These are phyloP conservation scores for Falco novaeseelandiae DNA, from an alignment of 2,797 vertebrate species.

Conservation along the genomic window DNA sequence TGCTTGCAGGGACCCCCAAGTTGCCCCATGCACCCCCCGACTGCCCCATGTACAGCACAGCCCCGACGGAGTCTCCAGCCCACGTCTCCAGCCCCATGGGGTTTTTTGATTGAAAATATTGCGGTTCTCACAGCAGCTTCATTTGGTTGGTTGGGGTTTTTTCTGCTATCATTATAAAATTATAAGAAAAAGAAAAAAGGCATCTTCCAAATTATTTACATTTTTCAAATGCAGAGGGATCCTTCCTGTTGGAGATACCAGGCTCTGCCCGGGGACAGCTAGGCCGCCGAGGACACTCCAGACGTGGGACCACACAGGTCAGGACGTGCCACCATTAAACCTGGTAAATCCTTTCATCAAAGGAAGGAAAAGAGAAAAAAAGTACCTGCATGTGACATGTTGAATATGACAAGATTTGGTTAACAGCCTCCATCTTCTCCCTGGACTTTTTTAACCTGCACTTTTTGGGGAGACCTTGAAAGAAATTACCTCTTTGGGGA, in stretches of 20 bases:
- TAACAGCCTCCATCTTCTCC: not conserved
- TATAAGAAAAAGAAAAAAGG: not conserved
- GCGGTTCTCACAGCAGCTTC: not conserved
- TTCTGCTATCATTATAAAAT: not conserved
- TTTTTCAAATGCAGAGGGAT: not conserved
- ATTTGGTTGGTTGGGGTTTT: too few species aligned
- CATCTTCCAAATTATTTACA: not conserved
- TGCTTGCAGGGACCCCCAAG: not conserved
- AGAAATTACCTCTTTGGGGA: not conserved
- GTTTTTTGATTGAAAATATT: not conserved
- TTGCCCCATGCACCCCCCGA: not conserved
- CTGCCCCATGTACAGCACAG: not conserved
- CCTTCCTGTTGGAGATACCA: not conserved
- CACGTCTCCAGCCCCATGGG: too few species aligned
- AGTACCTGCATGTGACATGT: not conserved
- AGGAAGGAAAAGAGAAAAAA: not conserved
- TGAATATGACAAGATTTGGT: not conserved
- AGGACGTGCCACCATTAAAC: not conserved
- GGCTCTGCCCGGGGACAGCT: not conserved
- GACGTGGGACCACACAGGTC: not conserved
- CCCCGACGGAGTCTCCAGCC: not conserved
- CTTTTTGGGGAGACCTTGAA: not conserved
- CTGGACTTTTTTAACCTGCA: not conserved
- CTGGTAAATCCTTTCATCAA: not conserved
- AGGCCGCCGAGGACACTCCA: not conserved